Percentiles rank a stretch among this genome's conserved stretches.
These are phyloP conservation scores for Rhamphomyia laevipes DNA, from an alignment of 2,888 invertebrate genomes.

Conservation along the genomic window DNA sequence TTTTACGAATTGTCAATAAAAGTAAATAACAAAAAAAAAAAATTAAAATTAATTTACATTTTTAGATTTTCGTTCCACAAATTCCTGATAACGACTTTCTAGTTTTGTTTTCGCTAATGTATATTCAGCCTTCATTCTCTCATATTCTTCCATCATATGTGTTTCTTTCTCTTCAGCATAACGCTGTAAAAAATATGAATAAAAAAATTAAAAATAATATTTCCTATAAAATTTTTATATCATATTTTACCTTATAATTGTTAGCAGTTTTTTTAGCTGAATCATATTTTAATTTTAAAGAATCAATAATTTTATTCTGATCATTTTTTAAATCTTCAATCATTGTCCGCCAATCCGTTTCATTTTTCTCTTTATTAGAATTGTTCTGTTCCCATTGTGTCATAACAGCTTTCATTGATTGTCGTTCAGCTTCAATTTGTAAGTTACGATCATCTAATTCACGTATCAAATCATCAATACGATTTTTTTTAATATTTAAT, in stretches of 20 bases:
- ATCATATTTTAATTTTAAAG: conserved; percentile 47
- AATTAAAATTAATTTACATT: conserved; percentile 15
- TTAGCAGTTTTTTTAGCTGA: conserved; percentile 49
- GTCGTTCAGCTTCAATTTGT: conserved; percentile 38
- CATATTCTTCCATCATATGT: conserved; percentile 49
- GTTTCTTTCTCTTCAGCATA: conserved; percentile 52
- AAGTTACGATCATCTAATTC: conserved; percentile 29
- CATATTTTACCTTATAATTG: conserved; percentile 42
- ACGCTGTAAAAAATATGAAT: conserved; percentile 36
- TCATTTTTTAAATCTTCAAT: conserved; percentile 39
- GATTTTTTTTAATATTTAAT: conserved; percentile 39
- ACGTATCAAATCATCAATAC: conserved; percentile 26
- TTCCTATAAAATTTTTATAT: background rate
- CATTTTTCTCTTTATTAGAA: conserved; percentile 38
- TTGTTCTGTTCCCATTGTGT: conserved; percentile 38
- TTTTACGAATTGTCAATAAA: no score
- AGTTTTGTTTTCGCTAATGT: conserved; percentile 27
- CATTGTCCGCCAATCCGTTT: conserved; percentile 40
- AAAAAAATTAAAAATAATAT: conserved; percentile 5
- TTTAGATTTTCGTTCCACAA: conserved; percentile 23
- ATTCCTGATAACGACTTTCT: conserved; percentile 25
- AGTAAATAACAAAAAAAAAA: no score
- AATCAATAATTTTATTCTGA: conserved; percentile 39
- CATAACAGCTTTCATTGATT: conserved; percentile 39
- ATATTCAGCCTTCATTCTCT: conserved; percentile 51